Evolutionary conservation across 2,797 vertebrate species (phyloP), one percentile per base, ranked within the genome.

Genomic region (Sebastes hubbsi): DNA sequence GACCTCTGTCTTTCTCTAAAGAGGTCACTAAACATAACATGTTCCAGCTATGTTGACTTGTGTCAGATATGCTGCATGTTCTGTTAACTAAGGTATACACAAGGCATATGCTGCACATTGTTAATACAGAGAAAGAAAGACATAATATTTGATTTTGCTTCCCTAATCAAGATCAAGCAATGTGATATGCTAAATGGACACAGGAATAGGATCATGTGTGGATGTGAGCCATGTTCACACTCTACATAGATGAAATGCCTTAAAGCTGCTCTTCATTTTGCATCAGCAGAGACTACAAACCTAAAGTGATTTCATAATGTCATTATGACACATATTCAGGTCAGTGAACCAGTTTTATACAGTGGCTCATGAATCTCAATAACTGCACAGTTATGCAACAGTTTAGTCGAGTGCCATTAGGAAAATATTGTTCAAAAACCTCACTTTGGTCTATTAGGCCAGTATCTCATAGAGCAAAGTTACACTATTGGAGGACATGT

Each of bases 11-110:
- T 55, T 25, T 67, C 55, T 75, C 46, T 54, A 18, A 18, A 78
- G 38, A 83, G 73, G 85, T 83, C 83, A 85, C 16, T 46, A 29
- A 16, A 61, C 11, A 66, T 27, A 59, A 60, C 20, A 63, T 77
- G 56, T 69, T 62, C 25, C 32, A 69, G 36, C 30, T 65, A 42
- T 62, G 30, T 46, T 75, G 58, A 80, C 24, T 52, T 32, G 55
- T 46, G 42, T 52, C 24, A 62, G 27, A 72, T 54, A 56, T 42
- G 30, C 54, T 62, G 49, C 25, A 46, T 65, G 27, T 22, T 27
- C 24, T 72, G 34, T 72, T 36, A 42, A 75, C 13, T 60, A 27
- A 64, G 11, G 8, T 29, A 4, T 16, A 64, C 1, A 55, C n/a
- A 64, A 52, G 20, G 3, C 12, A 3, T 14, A 10, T 2, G n/a